These are phyloP conservation scores for Anguilla anguilla DNA, from an alignment of 2,797 vertebrate species.

Conservation along the genomic window DNA sequence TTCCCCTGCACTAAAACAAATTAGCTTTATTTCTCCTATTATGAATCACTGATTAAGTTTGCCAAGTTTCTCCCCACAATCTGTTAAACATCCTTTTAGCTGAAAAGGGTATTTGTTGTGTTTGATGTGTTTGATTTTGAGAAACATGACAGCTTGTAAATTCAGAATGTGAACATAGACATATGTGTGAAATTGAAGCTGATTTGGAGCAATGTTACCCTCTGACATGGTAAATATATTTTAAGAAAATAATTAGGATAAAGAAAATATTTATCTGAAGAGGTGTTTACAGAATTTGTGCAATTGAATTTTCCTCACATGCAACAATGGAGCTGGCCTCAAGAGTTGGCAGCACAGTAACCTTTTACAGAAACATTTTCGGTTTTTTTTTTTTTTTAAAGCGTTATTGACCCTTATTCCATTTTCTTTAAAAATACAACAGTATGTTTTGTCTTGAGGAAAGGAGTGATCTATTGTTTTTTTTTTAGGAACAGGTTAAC, in stretches of 20 bases:
- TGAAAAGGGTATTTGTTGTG: background rate
- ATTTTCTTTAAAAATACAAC: background rate
- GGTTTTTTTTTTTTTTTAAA: background rate
- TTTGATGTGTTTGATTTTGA: constrained; percentile 17
- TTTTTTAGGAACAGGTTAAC: background rate
- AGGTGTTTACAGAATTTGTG: background rate
- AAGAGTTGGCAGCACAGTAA: background rate
- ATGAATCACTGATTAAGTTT: constrained; percentile 1
- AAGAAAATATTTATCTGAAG: background rate
- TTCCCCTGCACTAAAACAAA: background rate
- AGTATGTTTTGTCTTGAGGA: background rate
- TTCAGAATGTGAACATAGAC: constrained; percentile 24
- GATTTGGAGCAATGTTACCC: background rate
- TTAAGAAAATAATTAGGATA: background rate
- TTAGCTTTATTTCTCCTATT: background rate
- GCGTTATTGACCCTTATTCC: background rate
- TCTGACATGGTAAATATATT: background rate
- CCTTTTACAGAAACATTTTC: background rate
- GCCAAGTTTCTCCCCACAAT: constrained; percentile 4
- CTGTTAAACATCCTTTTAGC: background rate
- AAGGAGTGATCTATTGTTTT: background rate
- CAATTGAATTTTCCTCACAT: background rate
- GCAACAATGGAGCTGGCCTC: background rate
- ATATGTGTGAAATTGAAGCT: constrained; percentile 16
- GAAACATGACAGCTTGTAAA: constrained; percentile 23